These are phyloP conservation scores for Diaphora mendica DNA, from an alignment of 2,888 invertebrate species.

Conservation along the genomic window DNA sequence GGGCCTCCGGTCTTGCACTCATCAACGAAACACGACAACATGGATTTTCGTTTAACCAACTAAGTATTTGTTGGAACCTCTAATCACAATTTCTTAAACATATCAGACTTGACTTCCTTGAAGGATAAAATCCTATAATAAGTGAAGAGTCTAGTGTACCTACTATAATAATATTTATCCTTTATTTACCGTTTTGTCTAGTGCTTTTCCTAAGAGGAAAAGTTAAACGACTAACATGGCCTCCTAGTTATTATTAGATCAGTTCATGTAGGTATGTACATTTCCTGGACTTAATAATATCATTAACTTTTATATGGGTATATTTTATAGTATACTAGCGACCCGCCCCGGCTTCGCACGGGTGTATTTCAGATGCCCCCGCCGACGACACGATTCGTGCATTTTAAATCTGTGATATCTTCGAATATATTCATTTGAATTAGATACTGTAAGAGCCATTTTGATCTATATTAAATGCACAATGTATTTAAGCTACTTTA, in stretches of 20 bases:
- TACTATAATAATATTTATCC: neutral
- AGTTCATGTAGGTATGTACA: too few species aligned
- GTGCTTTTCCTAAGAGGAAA: neutral
- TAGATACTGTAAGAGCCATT: too few species aligned
- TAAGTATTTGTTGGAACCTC: neutral
- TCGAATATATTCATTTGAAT: too few species aligned
- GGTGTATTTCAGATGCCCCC: too few species aligned
- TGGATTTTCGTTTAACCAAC: neutral
- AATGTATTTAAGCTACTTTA: too few species aligned
- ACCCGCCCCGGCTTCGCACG: too few species aligned
- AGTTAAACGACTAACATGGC: neutral
- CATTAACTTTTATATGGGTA: neutral
- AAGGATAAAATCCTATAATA: neutral
- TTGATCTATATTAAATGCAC: too few species aligned
- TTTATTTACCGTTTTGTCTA: neutral
- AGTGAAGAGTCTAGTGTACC: neutral
- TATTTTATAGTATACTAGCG: too few species aligned
- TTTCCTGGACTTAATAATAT: neutral
- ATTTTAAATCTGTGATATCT: too few species aligned
- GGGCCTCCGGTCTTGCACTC: too few species aligned
- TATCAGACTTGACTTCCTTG: neutral
- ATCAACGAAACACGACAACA: too few species aligned
- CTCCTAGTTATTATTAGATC: neutral
- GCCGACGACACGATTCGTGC: too few species aligned
- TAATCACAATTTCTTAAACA: neutral